Conservation (phyloP, 2,888 invertebrate species). For the Tinea trinotella region DNA sequence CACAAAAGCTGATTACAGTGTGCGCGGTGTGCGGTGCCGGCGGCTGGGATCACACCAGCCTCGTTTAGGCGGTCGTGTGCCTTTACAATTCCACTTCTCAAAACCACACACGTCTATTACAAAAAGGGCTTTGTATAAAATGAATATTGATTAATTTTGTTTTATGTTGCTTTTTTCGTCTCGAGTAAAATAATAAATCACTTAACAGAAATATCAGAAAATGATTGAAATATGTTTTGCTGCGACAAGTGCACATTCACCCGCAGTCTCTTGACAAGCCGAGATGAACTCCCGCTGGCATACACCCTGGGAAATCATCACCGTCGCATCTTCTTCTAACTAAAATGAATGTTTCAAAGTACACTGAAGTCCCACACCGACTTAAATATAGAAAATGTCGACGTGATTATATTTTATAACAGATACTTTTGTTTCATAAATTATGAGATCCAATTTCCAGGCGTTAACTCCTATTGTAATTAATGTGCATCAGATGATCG, state of each 20-base stretch:
- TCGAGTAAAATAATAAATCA: no score
- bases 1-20: conserved; percentile 69
- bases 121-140: neutral
- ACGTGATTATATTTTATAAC: neutral
- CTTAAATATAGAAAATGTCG: neutral
- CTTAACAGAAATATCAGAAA: no score
- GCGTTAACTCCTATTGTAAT: conserved; percentile 4
- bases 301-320: conserved; percentile 62
- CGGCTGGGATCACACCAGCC: neutral
- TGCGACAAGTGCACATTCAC: neutral
- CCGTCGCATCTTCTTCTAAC: conserved; percentile 31
- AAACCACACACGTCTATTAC: neutral
- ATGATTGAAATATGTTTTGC: no score
- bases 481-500: conserved; percentile 9
- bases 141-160: neutral
- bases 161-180: no score
- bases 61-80: conserved; percentile 1
- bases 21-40: conserved; percentile 7
- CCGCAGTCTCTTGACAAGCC: conserved; percentile 20
- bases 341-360: conserved; percentile 11
- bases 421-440: no score
- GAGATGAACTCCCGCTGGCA: conserved; percentile 40
- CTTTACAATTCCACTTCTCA: neutral
- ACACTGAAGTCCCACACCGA: neutral
- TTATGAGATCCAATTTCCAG: neutral